Percentiles rank a stretch among this genome's conserved stretches.
Conservation (phyloP, 2,888 invertebrate genomes). For the Coleophora flavipennella region DNA sequence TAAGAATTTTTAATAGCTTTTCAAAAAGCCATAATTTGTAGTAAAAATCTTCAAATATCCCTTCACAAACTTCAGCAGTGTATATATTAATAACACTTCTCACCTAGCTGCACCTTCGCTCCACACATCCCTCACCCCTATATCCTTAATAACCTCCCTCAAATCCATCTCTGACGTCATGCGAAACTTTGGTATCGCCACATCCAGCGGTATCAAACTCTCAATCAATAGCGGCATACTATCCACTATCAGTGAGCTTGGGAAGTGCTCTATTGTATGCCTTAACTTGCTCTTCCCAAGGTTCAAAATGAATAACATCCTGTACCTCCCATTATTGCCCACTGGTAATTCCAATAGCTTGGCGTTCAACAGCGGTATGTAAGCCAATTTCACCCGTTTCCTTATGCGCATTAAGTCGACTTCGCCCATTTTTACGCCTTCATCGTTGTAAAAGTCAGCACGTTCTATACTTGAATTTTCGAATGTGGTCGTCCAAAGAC, state of each 20-base stretch:
- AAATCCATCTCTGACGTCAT: conserved; percentile 23
- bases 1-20: no score
- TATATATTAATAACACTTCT: conserved; percentile 5
- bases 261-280: conserved; percentile 16
- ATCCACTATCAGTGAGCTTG: conserved; percentile 18
- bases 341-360: conserved; percentile 30
- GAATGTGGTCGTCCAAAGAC: conserved; percentile 26
- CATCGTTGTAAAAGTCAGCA: conserved; percentile 26
- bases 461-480: conserved; percentile 13
- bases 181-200: conserved; percentile 25
- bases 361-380: conserved; percentile 20
- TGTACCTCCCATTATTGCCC: conserved; percentile 23
- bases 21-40: no score
- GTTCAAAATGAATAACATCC: conserved; percentile 22
- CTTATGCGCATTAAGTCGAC: conserved; percentile 25
- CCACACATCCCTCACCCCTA: conserved; percentile 22
- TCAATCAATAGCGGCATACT: conserved; percentile 18
- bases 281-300: conserved; percentile 14
- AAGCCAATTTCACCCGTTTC: conserved; percentile 21
- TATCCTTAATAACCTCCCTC: conserved; percentile 18
- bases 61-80: no score
- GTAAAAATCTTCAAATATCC: no score
- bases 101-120: conserved; percentile 23
- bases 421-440: conserved; percentile 18
- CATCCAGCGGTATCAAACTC: conserved; percentile 24